A percentile compares a stretch with the other conserved stretches of the same genome.
Evolutionary conservation across 1,140 invertebrate species (phyloP).

Genomic region (Muscidifurax raptorellus): DNA sequence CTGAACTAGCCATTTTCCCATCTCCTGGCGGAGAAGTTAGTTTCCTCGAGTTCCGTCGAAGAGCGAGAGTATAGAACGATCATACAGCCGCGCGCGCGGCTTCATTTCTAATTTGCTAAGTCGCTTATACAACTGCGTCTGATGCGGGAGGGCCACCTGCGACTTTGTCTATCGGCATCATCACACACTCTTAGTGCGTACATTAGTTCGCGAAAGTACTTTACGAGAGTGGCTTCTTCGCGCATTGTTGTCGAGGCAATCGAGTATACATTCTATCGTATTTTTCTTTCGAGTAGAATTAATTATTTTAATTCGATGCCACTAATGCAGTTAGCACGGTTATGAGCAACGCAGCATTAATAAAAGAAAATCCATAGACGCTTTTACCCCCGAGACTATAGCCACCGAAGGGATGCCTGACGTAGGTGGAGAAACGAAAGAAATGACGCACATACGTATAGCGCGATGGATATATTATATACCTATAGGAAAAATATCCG

Average conservation of each 20-base stretch:
- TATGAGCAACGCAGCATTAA: no score
- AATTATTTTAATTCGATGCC: no score
- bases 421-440: background rate
- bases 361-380: no score
- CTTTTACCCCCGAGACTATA: background rate
- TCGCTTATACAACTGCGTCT: background rate
- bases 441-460: no score
- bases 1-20: background rate
- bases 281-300: no score
- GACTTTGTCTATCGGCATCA: no score
- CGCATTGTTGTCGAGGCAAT: no score
- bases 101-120: background rate
- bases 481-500: background rate
- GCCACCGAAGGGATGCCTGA: background rate
- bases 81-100: background rate
- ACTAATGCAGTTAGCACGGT: no score
- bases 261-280: no score
- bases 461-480: background rate
- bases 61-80: background rate
- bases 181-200: no score
- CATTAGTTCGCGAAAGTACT: background rate
- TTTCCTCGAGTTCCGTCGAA: background rate
- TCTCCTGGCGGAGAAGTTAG: background rate
- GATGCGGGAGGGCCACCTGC: background rate
- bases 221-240: no score